These are phyloP conservation scores for Arrhopalites spinosus DNA, from an alignment of 2,888 invertebrate species.

Conservation along the genomic window DNA sequence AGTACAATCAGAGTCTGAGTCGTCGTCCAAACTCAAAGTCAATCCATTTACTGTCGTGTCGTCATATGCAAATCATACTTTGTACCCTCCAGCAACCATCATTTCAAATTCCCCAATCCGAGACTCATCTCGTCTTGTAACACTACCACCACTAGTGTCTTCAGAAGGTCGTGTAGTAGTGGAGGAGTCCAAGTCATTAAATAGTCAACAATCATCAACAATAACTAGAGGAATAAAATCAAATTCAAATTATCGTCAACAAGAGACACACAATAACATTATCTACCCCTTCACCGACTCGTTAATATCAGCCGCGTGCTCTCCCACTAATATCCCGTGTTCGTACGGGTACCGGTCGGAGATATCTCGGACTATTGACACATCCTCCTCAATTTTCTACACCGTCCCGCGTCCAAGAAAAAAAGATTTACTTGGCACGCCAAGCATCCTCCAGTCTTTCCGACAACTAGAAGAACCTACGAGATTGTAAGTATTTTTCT, in stretches of 20 bases:
- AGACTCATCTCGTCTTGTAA: background rate
- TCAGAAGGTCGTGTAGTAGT: background rate
- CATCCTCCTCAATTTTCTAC: constrained; percentile 49
- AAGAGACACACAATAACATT: background rate
- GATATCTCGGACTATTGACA: constrained; percentile 36
- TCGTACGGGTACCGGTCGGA: constrained; percentile 26
- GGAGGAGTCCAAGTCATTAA: background rate
- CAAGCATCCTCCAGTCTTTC: constrained; percentile 53
- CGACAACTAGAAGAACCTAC: constrained; percentile 52
- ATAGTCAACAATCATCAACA: background rate
- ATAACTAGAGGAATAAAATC: too few relatives aligned
- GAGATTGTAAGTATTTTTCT: constrained; percentile 49
- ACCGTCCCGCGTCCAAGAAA: constrained; percentile 41
- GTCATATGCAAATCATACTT: too few relatives aligned
- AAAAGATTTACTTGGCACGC: constrained; percentile 46
- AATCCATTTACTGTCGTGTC: too few relatives aligned
- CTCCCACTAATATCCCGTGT: background rate
- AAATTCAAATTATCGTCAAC: background rate
- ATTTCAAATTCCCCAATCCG: background rate
- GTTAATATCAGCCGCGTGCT: background rate
- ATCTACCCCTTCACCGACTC: constrained; percentile 21
- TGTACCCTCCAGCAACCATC: too few relatives aligned
- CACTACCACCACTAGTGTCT: background rate
- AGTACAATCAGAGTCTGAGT: too few relatives aligned
- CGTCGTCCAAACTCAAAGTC: too few relatives aligned